Conservation (phyloP, 2,113 vertebrate species). For the Lucifuga dentata region DNA sequence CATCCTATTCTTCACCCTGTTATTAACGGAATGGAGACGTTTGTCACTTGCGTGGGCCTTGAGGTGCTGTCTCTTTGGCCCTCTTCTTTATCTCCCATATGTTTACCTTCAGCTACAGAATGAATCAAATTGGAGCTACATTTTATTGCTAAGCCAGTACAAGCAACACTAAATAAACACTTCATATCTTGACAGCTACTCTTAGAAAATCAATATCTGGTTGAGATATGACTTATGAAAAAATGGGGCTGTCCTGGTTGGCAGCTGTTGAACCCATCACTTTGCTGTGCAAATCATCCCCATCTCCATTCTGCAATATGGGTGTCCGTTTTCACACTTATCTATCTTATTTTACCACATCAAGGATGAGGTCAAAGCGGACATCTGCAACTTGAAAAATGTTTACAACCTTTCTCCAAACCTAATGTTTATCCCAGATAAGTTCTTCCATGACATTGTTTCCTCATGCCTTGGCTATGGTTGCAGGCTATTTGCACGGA, state of each 20-base stretch:
- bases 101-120: neutral
- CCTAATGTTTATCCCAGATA: neutral
- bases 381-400: neutral
- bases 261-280: neutral
- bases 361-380: no score
- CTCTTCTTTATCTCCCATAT: neutral
- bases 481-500: neutral
- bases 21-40: constrained; percentile 1
- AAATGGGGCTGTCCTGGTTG: no score
- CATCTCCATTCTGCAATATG: neutral
- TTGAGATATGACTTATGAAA: neutral
- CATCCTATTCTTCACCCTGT: neutral
- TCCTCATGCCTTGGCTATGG: neutral
- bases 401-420: constrained; percentile 32
- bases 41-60: neutral
- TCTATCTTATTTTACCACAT: no score
- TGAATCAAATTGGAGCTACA: neutral
- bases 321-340: no score
- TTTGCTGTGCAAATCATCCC: neutral
- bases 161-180: neutral
- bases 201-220: neutral
- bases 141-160: neutral
- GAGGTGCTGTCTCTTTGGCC: neutral
- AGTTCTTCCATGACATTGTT: neutral
- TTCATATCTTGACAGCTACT: neutral